A percentile compares a stretch with the other conserved stretches of the same genome.
Conservation (phyloP, 2,113 vertebrate genomes). For the Peromyscus leucopus region DNA sequence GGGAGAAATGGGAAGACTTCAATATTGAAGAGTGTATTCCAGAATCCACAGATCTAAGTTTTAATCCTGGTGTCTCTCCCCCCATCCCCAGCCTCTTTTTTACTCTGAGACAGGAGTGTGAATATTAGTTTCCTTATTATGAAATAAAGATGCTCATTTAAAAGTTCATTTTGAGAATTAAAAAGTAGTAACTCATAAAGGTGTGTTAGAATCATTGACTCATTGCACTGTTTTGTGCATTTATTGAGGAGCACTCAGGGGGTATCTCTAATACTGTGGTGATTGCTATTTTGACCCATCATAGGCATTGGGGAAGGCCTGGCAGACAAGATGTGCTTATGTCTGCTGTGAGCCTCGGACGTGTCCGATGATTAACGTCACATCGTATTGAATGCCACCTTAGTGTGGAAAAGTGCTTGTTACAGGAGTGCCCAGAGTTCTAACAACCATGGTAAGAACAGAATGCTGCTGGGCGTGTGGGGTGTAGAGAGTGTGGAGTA, state of each 20-base stretch:
- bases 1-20: background rate
- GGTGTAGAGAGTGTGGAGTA: background rate
- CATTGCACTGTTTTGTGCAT: background rate
- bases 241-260: background rate
- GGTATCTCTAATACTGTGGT: background rate
- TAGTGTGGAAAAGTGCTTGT: conserved; percentile 7
- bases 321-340: background rate
- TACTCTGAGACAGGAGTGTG: background rate
- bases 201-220: background rate
- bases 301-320: background rate
- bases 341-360: background rate
- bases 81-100: rapidly evolving
- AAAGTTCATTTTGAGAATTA: conserved; percentile 5
- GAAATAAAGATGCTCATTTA: background rate
- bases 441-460: background rate
- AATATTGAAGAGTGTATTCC: background rate
- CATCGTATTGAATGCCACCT: background rate
- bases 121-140: conserved; percentile 1
- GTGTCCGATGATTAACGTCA: background rate
- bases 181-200: background rate
- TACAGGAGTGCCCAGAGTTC: background rate
- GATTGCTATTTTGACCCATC: background rate
- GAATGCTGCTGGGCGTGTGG: background rate
- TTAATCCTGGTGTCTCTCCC: background rate
- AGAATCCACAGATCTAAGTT: background rate